Evolutionary conservation across 2,888 invertebrate genomes (phyloP).

Genomic region (Pyralis farinalis): DNA sequence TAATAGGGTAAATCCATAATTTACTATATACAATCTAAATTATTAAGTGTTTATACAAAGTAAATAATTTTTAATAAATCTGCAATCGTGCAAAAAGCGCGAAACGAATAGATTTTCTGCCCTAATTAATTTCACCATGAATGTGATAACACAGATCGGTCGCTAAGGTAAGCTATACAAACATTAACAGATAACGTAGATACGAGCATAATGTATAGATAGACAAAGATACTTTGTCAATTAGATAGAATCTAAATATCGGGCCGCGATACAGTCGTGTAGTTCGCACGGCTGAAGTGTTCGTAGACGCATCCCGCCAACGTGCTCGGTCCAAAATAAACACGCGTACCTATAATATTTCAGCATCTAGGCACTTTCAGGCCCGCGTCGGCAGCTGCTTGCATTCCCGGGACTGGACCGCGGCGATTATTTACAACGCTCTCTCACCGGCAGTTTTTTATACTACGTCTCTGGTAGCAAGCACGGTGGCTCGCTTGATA

Average conservation of each 20-base stretch:
- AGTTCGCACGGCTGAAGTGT: slow-evolving; percentile 44
- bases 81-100: slow-evolving; percentile 9
- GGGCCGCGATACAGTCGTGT: slow-evolving; percentile 37
- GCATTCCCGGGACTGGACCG: slow-evolving; percentile 34
- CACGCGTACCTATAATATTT: slow-evolving; percentile 55
- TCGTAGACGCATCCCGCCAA: slow-evolving; percentile 61
- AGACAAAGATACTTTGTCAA: slow-evolving; percentile 1
- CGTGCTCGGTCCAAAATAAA: slow-evolving; percentile 68
- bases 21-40: background rate
- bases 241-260: slow-evolving; percentile 22
- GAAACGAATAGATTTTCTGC: slow-evolving; percentile 25
- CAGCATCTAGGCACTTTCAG: slow-evolving; percentile 47
- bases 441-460: no score
- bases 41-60: background rate
- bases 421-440: slow-evolving; percentile 10
- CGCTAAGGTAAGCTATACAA: slow-evolving; percentile 21
- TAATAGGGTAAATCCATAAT: background rate
- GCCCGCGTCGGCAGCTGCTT: slow-evolving; percentile 30
- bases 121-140: slow-evolving; percentile 19
- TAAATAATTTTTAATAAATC: background rate
- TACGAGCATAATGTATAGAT: background rate
- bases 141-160: slow-evolving; percentile 8
- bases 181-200: background rate
- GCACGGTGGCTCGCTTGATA: no score
- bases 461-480: no score